Evolutionary conservation across 2,113 vertebrate species (phyloP).

Genomic region (Amia ocellicauda): DNA sequence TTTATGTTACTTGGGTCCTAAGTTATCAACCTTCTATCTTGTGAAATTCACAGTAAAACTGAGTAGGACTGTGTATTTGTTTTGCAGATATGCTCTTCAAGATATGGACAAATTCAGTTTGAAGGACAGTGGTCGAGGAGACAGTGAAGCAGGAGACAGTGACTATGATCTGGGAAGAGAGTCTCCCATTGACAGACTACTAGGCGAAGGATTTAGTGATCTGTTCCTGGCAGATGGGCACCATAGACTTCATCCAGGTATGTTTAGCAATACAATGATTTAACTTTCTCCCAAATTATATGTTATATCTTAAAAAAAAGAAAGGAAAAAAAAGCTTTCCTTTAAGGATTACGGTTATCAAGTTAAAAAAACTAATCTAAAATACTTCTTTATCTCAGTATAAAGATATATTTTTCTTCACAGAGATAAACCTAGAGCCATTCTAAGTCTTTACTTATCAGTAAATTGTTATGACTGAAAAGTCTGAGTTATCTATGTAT

Average conservation of each 20-base stretch:
- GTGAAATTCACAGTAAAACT: too few species aligned
- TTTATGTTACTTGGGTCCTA: too few species aligned
- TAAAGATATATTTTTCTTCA: constrained; percentile 3
- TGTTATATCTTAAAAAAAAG: too few species aligned
- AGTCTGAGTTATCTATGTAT: constrained; percentile 21
- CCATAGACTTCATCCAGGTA: constrained; percentile 90
- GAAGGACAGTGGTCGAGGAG: constrained; percentile 96
- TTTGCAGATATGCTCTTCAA: constrained; percentile 85
- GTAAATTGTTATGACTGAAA: constrained; percentile 27
- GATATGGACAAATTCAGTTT: constrained; percentile 99
- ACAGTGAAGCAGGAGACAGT: constrained; percentile 97
- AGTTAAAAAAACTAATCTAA: constrained; percentile 3
- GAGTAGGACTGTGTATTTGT: not conserved
- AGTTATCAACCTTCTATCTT: too few species aligned
- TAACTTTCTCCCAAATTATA: too few species aligned
- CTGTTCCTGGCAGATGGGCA: constrained; percentile 87
- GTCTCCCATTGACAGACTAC: constrained; percentile 89
- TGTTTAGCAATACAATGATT: constrained; percentile 30
- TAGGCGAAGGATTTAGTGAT: constrained; percentile 94
- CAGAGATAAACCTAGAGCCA: constrained; percentile 16
- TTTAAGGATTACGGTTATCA: not conserved
- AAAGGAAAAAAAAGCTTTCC: not conserved
- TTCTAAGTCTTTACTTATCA: constrained; percentile 24
- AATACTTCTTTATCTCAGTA: constrained; percentile 3
- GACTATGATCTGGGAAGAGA: constrained; percentile 95